phyloP scores from a whole-genome alignment of 2,113 vertebrate species.

The Gopherus evgoodei region DNA sequence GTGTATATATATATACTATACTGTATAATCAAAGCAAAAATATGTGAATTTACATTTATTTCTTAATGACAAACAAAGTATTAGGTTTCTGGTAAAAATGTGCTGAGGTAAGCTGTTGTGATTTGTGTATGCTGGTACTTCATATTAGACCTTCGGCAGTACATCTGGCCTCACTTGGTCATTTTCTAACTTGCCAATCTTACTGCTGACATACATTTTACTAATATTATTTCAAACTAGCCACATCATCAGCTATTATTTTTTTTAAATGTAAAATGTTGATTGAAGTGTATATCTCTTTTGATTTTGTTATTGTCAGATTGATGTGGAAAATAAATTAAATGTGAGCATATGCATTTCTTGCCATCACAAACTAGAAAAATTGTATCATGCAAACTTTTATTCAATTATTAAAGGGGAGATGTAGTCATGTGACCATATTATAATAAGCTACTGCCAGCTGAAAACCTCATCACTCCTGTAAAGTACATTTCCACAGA shows the following conservation, averaged over 20 bases:
- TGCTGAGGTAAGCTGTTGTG: not conserved
- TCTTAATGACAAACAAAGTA: slow-evolving; percentile 22
- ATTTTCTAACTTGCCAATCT: slow-evolving; percentile 70
- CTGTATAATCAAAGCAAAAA: slow-evolving; percentile 17
- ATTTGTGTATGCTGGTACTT: slow-evolving; percentile 3
- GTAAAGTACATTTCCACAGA: slow-evolving; percentile 83
- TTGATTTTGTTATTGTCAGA: slow-evolving; percentile 36
- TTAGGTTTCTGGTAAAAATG: slow-evolving; percentile 6
- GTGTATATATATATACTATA: not conserved
- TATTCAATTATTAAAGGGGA: slow-evolving; percentile 59
- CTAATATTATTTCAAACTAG: slow-evolving; percentile 72
- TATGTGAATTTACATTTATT: slow-evolving; percentile 17
- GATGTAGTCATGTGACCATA: slow-evolving; percentile 63
- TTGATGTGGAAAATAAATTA: not conserved
- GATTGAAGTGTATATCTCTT: slow-evolving; percentile 33
- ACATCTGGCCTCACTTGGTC: slow-evolving; percentile 72
- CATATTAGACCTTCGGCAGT: slow-evolving; percentile 57
- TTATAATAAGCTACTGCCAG: slow-evolving; percentile 75
- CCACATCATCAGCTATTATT: slow-evolving; percentile 54
- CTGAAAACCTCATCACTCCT: slow-evolving; percentile 84
- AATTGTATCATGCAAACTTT: slow-evolving; percentile 50
- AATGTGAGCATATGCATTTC: not conserved
- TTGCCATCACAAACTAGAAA: slow-evolving; percentile 41
- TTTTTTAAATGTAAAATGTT: slow-evolving; percentile 60
- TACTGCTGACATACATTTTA: slow-evolving; percentile 58